These are phyloP conservation scores for Drosophila falleni DNA, from an alignment of 2,888 invertebrate species.

Conservation along the genomic window DNA sequence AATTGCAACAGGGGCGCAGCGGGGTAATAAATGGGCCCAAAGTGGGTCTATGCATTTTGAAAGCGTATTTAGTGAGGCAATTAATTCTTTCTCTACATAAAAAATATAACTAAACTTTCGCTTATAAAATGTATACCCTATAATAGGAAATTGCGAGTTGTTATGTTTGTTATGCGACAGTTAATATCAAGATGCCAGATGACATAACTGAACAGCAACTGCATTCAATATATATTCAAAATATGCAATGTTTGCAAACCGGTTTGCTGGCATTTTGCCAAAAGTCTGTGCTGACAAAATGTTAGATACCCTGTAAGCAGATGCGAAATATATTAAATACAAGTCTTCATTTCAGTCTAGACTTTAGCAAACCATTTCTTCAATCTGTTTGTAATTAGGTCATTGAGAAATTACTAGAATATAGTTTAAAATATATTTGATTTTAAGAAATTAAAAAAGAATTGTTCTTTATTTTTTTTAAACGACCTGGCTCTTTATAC, in stretches of 20 bases:
- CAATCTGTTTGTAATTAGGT: not conserved
- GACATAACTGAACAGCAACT: conserved; percentile 1
- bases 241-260: conserved; percentile 4
- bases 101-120: not conserved
- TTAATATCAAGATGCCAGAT: not conserved
- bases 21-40: conserved; percentile 6
- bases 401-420: not conserved
- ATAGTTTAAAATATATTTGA: no score
- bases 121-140: conserved; percentile 1
- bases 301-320: not conserved
- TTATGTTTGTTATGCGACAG: not conserved
- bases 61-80: not conserved
- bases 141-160: not conserved
- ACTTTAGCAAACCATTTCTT: not conserved
- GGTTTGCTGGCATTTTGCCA: conserved; percentile 12
- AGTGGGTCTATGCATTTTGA: not conserved
- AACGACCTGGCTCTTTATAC: not conserved
- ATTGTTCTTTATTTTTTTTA: no score
- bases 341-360: not conserved
- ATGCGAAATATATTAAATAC: not conserved
- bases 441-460: no score
- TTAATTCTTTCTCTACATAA: not conserved
- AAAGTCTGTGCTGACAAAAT: not conserved
- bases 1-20: conserved; percentile 2
- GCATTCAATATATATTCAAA: not conserved